Conservation (phyloP, 1,140 invertebrate species). For the Drosophila repletoides region DNA sequence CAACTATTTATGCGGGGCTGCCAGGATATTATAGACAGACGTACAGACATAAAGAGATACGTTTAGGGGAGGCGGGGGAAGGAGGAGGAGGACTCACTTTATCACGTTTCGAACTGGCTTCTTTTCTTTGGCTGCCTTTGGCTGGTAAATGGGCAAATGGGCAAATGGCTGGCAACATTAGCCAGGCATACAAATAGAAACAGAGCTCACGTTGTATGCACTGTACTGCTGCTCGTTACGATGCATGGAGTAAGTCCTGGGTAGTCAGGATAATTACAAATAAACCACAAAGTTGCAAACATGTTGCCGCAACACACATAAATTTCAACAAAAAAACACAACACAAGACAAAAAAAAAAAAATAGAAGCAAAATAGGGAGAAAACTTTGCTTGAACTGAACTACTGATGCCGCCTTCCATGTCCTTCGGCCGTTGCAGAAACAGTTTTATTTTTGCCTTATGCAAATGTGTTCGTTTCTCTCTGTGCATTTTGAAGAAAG, state of each 20-base stretch:
- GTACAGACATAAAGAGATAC: background rate
- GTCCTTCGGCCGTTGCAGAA: constrained; percentile 31
- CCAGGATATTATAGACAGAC: constrained; percentile 25
- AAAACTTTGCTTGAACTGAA: constrained; percentile 52
- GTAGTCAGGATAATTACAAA: constrained; percentile 73
- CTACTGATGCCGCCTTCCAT: constrained; percentile 32
- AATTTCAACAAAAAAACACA: constrained; percentile 41
- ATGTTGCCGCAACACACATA: constrained; percentile 58
- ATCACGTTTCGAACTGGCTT: constrained; percentile 68
- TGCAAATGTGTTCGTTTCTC: constrained; percentile 58
- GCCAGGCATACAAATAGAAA: constrained; percentile 4
- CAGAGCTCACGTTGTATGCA: constrained; percentile 54
- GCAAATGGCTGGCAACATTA: constrained; percentile 67
- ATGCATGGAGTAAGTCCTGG: constrained; percentile 6
- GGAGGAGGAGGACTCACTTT: constrained; percentile 56
- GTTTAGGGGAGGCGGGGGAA: background rate
- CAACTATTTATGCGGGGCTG: constrained; percentile 37
- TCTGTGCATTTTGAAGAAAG: constrained; percentile 58
- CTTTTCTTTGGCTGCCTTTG: too few species aligned
- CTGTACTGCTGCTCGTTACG: constrained; percentile 51
- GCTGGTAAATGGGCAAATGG: constrained; percentile 41
- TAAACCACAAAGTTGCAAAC: constrained; percentile 79
- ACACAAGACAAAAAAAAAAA: constrained; percentile 10
- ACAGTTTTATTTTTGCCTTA: constrained; percentile 69
- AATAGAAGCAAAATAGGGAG: constrained; percentile 8